phyloP scores from a whole-genome alignment of 1,140 invertebrate genomes.

The Mamestra configurata region DNA sequence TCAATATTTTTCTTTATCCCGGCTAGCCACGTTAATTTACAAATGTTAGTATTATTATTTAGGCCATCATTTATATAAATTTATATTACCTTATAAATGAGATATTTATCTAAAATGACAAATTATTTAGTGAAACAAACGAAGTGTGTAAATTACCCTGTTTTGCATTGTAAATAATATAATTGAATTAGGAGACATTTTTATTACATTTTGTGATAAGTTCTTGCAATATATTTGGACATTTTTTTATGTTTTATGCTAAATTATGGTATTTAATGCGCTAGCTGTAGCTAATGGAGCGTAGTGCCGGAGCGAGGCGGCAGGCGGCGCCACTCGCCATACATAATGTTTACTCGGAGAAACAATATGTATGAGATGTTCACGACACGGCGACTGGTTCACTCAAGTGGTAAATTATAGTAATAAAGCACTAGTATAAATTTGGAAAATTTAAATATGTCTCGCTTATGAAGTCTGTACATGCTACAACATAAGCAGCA shows the following conservation, averaged over 20 bases:
- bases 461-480: slow-evolving; percentile 54
- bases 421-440: slow-evolving; percentile 58
- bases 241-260: slow-evolving; percentile 62
- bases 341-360: slow-evolving; percentile 61
- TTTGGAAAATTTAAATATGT: slow-evolving; percentile 47
- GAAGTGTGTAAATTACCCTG: slow-evolving; percentile 78
- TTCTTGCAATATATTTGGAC: slow-evolving; percentile 77
- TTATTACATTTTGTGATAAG: slow-evolving; percentile 77
- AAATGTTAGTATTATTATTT: slow-evolving; percentile 83
- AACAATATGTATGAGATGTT: slow-evolving; percentile 53
- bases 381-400: slow-evolving; percentile 68
- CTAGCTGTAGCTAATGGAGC: slow-evolving; percentile 68
- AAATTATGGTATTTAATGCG: slow-evolving; percentile 70
- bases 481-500: slow-evolving; percentile 40
- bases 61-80: slow-evolving; percentile 80
- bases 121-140: slow-evolving; percentile 80
- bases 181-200: slow-evolving; percentile 71
- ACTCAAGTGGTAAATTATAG: slow-evolving; percentile 66
- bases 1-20: slow-evolving; percentile 51
- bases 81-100: slow-evolving; percentile 82
- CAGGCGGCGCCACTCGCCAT: slow-evolving; percentile 41
- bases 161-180: slow-evolving; percentile 86
- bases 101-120: slow-evolving; percentile 85
- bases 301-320: slow-evolving; percentile 50
- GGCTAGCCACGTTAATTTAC: slow-evolving; percentile 59